Base-by-base conservation (phyloP, 2,888 invertebrate genomes). In the Cremastinae sp. region DNA sequence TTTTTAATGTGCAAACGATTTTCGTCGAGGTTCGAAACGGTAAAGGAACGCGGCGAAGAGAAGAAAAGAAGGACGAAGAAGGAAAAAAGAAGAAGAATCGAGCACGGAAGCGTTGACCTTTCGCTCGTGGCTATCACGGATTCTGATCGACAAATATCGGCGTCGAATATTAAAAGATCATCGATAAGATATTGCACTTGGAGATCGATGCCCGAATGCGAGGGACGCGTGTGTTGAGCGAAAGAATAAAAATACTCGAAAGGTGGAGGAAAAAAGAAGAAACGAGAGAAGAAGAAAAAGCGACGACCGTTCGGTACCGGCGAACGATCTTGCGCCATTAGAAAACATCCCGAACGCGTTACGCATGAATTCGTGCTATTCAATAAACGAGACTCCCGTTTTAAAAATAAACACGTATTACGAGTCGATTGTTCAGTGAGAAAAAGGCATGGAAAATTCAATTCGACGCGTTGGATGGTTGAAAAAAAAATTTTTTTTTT, bases 81-180 rank as follows among this genome's bases (percentile, higher is more conserved):
- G 9, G 35, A 8, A 39, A 41, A 20, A 39, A 47, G 20, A 14
- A 20, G 0, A 37, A 41, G 28, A 47, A 14, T 8, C 35, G 45
- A 9, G 14, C 35, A 74, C 77, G 65, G 80, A 78, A 80, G 80
- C 77, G 61, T 68, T 37, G 78, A 77, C 77, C 75, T 64, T 51
- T 70, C 73, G 77, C 75, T 75, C 69, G 56, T 45, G 66, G 51
- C 58, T 68, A 79, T 78, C 75, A 43, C 18, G 51, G 35, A 18
- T 61, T 64, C 62, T 61, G 35, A 79, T 78, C 78, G 22, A 45
- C 51, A 71, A 58, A 9, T 65, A 49, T 43, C 61, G 41, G 64
- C 58, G 68, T 78, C 75, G 74, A 72, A 74, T 45, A 69, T 72
- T 66, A 56, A n/a, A 2, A 78, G 78, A 80, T 80, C 45, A 41